phyloP scores from a whole-genome alignment of 2,797 vertebrate genomes.

The Oceanodroma leucorhoa region DNA sequence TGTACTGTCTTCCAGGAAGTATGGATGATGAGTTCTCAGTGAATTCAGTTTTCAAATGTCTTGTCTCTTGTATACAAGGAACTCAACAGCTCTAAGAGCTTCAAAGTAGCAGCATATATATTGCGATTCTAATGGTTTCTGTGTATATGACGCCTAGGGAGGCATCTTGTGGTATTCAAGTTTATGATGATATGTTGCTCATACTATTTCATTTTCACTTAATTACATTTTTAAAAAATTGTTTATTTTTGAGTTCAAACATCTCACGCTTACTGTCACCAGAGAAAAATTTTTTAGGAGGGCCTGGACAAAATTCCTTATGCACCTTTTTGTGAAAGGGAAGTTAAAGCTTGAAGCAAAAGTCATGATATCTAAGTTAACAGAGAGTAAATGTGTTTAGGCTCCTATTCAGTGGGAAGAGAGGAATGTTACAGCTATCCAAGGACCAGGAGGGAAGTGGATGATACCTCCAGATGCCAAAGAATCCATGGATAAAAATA shows the following conservation, averaged over 20 bases:
- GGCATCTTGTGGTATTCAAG: neutral
- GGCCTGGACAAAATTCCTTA: neutral
- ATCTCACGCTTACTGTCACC: neutral
- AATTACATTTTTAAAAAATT: neutral
- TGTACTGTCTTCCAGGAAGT: neutral
- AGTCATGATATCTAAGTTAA: neutral
- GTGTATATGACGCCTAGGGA: neutral
- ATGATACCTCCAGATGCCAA: constrained; percentile 95
- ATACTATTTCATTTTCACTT: neutral
- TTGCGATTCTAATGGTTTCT: neutral
- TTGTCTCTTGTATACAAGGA: neutral
- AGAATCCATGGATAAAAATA: constrained; percentile 97
- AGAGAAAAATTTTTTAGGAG: neutral
- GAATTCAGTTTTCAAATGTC: neutral
- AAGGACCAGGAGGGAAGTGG: constrained; percentile 94
- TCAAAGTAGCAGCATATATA: neutral
- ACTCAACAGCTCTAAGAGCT: neutral
- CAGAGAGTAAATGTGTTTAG: constrained; percentile 63
- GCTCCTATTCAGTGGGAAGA: constrained; percentile 95
- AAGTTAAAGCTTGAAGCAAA: neutral
- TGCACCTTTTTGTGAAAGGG: neutral
- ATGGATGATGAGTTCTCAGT: neutral
- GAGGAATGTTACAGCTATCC: constrained; percentile 90
- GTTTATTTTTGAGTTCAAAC: neutral
- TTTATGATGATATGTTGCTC: neutral